Evolutionary conservation across 2,888 invertebrate genomes (phyloP).

Genomic region (Pediacus dermestoides): DNA sequence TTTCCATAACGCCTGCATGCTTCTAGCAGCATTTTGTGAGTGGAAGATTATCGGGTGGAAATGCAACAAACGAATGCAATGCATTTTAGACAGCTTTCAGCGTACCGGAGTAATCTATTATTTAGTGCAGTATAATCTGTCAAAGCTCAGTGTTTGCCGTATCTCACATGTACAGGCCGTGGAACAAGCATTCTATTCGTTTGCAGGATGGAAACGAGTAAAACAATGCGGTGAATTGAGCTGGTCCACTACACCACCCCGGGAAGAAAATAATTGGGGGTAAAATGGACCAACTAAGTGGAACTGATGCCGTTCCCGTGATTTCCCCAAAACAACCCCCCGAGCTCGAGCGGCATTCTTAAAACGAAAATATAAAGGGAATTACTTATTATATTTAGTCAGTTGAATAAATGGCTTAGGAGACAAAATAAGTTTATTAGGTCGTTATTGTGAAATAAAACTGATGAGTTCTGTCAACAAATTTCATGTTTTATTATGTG

Average conservation of each 20-base stretch:
- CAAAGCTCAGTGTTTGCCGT: conserved; percentile 43
- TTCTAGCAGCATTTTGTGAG: too few species aligned
- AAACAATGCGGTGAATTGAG: conserved; percentile 25
- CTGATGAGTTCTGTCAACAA: too few species aligned
- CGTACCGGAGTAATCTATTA: conserved; percentile 41
- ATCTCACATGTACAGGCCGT: conserved; percentile 40
- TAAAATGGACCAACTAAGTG: conserved; percentile 38
- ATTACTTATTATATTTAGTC: too few species aligned
- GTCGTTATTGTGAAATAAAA: too few species aligned
- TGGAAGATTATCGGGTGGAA: too few species aligned
- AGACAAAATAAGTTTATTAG: too few species aligned
- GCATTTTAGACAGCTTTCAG: conserved; percentile 26
- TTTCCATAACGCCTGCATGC: too few species aligned
- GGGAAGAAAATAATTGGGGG: conserved; percentile 38
- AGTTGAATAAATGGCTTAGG: too few species aligned
- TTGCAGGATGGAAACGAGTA: conserved; percentile 10
- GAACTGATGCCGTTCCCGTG: conserved; percentile 37
- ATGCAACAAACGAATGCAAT: conserved; percentile 17
- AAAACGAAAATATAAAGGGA: too few species aligned
- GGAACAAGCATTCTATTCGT: conserved; percentile 15
- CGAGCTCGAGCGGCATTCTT: too few species aligned
- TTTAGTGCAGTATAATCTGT: conserved; percentile 45
- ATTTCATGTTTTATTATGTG: too few species aligned
- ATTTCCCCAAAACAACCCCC: too few species aligned
- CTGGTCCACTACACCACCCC: conserved; percentile 24